Evolutionary conservation across 1,140 invertebrate species (phyloP).

Genomic region (Nomia melanderi): DNA sequence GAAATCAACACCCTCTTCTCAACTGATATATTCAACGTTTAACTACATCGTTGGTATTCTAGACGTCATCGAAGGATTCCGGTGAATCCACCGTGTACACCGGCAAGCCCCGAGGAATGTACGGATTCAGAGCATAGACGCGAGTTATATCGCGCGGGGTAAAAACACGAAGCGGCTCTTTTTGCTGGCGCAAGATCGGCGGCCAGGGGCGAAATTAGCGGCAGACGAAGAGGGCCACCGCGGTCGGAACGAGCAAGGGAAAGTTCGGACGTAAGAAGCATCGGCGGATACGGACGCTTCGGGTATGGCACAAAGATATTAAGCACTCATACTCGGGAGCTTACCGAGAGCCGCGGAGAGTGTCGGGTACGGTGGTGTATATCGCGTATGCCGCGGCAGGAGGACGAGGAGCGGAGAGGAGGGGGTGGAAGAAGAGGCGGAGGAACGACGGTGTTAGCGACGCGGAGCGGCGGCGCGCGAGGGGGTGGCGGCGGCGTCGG

Average conservation of each 20-base stretch:
- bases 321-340: constrained; percentile 62
- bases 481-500: neutral
- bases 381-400: constrained; percentile 28
- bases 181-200: neutral
- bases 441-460: constrained; percentile 50
- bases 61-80: no score
- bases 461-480: constrained; percentile 16
- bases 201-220: constrained; percentile 15
- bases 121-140: no score
- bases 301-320: constrained; percentile 66
- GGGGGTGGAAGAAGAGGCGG: constrained; percentile 31
- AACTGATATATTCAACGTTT: no score
- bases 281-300: constrained; percentile 56
- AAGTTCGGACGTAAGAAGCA: constrained; percentile 54
- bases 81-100: no score
- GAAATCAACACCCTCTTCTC: no score
- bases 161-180: no score
- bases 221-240: neutral
- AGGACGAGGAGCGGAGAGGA: constrained; percentile 1
- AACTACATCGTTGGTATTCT: no score
- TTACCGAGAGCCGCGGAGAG: constrained; percentile 51
- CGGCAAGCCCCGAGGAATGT: no score
- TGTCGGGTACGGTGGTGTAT: constrained; percentile 43
- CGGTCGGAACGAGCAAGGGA: constrained; percentile 16
- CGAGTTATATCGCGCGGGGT: no score